A percentile compares a stretch with the other conserved stretches of the same genome.
phyloP scores from a whole-genome alignment of 2,797 vertebrate genomes.

The Sebastes paucispinis region DNA sequence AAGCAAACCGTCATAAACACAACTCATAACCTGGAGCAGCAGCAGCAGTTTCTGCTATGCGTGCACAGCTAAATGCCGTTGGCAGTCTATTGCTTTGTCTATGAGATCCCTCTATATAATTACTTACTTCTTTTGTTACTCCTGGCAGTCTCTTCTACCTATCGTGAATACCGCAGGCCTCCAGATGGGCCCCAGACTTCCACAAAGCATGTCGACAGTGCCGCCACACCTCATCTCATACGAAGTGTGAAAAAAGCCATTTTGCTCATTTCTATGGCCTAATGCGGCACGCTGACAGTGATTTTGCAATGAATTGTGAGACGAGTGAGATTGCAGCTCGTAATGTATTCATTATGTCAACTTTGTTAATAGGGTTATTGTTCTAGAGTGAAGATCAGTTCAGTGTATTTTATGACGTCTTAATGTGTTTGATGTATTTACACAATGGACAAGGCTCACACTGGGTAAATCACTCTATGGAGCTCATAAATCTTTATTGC shows the following conservation, averaged over 20 bases:
- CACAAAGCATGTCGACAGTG: conserved; percentile 10
- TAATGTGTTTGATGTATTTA: conserved; percentile 14
- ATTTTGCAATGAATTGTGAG: conserved; percentile 5
- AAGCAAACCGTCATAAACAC: conserved; percentile 2
- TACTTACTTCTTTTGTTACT: conserved; percentile 56
- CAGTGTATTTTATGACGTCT: conserved; percentile 24
- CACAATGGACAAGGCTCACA: conserved; percentile 7
- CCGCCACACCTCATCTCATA: conserved; percentile 1
- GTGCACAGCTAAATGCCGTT: conserved; percentile 23
- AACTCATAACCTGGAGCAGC: conserved; percentile 11
- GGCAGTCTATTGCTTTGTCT: conserved; percentile 49
- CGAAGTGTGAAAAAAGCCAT: conserved; percentile 24
- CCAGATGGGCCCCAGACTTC: conserved; percentile 46
- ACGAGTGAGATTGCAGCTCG: conserved; percentile 1
- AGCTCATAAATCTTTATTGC: conserved; percentile 30
- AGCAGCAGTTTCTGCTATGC: conserved; percentile 24
- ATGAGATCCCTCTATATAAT: conserved; percentile 53
- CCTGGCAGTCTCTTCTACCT: conserved; percentile 40
- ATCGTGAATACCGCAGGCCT: conserved; percentile 29
- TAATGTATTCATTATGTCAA: conserved; percentile 18
- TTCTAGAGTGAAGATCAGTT: conserved; percentile 2
- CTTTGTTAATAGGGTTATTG: neutral
- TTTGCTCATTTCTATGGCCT: conserved; percentile 6
- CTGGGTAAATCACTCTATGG: conserved; percentile 9
- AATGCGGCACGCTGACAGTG: neutral